Evolutionary conservation across 2,888 invertebrate genomes (phyloP), one percentile per base, ranked within the genome.

Genomic region (Synanthedon tipuliformis): DNA sequence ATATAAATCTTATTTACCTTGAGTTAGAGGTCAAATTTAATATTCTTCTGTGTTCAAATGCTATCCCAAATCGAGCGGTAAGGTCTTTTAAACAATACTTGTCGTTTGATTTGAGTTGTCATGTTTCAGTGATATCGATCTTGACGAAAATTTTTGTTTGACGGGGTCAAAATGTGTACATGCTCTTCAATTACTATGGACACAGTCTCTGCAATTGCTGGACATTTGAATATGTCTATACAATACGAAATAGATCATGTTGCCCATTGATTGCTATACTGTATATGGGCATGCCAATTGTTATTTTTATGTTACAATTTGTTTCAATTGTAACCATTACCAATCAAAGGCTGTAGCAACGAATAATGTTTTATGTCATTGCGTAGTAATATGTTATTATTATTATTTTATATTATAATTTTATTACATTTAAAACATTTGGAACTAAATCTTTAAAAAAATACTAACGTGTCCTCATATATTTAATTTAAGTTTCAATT

Each of bases 81-180:
- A 69, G 67, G 67, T 65, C 73, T 75, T 64, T 76, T 75, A 76
- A 67, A 79, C 75, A 81, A 82, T 79, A 78, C 79, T 76, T 86
- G 85, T 84, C 83, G 71, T 75, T 81, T 82, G 81, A 83, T 82
- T 83, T 68, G 59, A 77, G 74, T 79, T 81, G 85, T 83, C 85
- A 83, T 85, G 85, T 86, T 65, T 72, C 59, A 57, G 48, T 68
- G 72, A 84, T 84, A 79, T 71, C 56, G 57, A 86, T 85, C 85
- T 82, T 81, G 81, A 82, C 78, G 79, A 76, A 78, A 77, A 76
- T 75, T 80, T 75, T 71, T 68, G 68, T 77, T 68, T 78, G 84
- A 78, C 77, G 76, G 84, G 85, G 84, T 85, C 85, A 84, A 73
- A 71, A 70, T 66, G 63, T 64, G 65, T 78, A 75, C 79, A 75